phyloP scores from a whole-genome alignment of 2,888 invertebrate genomes.

The Philereme transversata region DNA sequence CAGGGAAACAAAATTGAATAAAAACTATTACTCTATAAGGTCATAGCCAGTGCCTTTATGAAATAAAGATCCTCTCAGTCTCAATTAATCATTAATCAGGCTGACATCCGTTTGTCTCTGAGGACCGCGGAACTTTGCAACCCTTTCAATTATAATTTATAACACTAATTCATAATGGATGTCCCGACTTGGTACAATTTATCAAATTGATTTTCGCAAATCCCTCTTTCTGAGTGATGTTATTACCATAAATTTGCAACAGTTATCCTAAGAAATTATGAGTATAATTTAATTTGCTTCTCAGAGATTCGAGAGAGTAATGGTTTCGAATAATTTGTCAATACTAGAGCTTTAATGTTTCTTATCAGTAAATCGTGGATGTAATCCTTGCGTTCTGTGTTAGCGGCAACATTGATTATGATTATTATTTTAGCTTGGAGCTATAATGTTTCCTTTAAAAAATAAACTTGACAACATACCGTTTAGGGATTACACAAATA shows the following conservation, averaged over 20 bases:
- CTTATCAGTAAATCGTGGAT: too few relatives aligned
- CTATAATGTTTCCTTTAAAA: too few relatives aligned
- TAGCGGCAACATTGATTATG: too few relatives aligned
- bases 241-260: conserved; percentile 77
- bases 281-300: conserved; percentile 68
- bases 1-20: too few relatives aligned
- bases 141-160: conserved; percentile 82
- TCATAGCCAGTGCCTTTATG: background rate
- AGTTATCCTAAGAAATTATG: conserved; percentile 74
- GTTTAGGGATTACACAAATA: too few relatives aligned
- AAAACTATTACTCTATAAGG: too few relatives aligned
- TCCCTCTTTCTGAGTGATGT: conserved; percentile 60
- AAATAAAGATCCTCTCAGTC: conserved; percentile 41
- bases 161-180: conserved; percentile 80
- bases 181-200: conserved; percentile 73
- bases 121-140: conserved; percentile 67
- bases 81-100: conserved; percentile 78
- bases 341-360: conserved; percentile 37
- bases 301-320: conserved; percentile 33
- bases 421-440: too few relatives aligned
- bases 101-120: conserved; percentile 77
- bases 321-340: conserved; percentile 48
- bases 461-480: too few relatives aligned
- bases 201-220: conserved; percentile 78
- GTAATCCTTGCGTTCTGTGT: too few relatives aligned